Conservation (phyloP, 2,888 invertebrate genomes). For the Lasioglossum leucozonium region DNA sequence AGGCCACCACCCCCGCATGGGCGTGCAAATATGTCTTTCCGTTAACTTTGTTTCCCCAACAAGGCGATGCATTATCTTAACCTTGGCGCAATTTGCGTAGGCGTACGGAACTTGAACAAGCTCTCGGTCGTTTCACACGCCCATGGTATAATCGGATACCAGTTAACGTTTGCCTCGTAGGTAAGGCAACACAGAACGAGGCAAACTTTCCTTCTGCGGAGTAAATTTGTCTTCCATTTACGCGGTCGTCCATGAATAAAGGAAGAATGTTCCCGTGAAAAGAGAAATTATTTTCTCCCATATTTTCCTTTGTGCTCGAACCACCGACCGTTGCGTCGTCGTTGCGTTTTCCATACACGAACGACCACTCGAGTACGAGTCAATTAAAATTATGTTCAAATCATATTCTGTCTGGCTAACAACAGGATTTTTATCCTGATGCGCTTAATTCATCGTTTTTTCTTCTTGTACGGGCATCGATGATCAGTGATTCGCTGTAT, state of each 20-base stretch:
- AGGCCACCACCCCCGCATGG: background rate
- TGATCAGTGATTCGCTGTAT: background rate
- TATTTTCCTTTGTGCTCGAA: conserved; percentile 21
- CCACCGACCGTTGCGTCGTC: conserved; percentile 36
- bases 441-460: background rate
- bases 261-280: background rate
- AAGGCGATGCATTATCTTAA: background rate
- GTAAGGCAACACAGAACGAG: conserved; percentile 4
- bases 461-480: no score
- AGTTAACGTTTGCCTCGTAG: conserved; percentile 31
- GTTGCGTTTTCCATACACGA: conserved; percentile 44
- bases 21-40: background rate
- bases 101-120: conserved; percentile 6
- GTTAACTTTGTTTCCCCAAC: background rate
- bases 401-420: background rate
- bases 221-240: conserved; percentile 36
- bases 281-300: conserved; percentile 12
- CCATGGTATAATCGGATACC: conserved; percentile 23
- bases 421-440: background rate
- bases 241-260: background rate
- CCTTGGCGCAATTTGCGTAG: conserved; percentile 36
- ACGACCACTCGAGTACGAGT: conserved; percentile 38
- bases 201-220: conserved; percentile 18
- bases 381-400: conserved; percentile 24
- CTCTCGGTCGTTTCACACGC: conserved; percentile 21